These are phyloP conservation scores for Aphaenogaster rudis DNA, from an alignment of 1,140 invertebrate species.

Conservation along the genomic window DNA sequence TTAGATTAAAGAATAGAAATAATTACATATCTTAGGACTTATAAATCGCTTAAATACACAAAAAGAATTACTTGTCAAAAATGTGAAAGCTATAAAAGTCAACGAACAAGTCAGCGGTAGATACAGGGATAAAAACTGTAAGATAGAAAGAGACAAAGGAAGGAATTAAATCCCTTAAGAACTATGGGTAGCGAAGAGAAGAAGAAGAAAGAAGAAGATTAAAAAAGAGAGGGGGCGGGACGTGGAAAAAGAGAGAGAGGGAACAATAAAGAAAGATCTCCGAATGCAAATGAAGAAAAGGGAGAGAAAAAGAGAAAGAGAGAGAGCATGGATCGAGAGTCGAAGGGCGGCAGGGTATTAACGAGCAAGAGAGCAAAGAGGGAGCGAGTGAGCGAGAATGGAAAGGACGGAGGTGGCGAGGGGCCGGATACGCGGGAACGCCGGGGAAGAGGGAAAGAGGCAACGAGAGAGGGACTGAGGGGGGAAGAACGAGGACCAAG, in stretches of 20 bases:
- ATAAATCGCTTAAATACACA: not conserved
- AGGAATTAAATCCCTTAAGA: slow-evolving; percentile 58
- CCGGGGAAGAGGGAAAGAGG: slow-evolving; percentile 60
- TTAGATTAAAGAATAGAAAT: slow-evolving; percentile 32
- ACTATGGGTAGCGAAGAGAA: not conserved
- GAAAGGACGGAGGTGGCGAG: slow-evolving; percentile 38
- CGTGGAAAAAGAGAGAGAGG: not conserved
- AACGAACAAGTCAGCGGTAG: not conserved
- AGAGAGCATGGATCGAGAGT: slow-evolving; percentile 53
- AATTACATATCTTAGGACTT: slow-evolving; percentile 20
- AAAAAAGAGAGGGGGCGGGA: not conserved
- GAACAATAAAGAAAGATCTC: slow-evolving; percentile 53
- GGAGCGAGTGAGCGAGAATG: slow-evolving; percentile 42
- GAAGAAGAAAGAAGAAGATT: not conserved
- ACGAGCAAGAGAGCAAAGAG: slow-evolving; percentile 67
- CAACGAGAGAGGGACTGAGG: slow-evolving; percentile 64
- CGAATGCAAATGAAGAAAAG: slow-evolving; percentile 67
- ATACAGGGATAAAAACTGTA: slow-evolving; percentile 17
- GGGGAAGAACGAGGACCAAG: slow-evolving; percentile 71
- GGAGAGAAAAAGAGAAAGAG: slow-evolving; percentile 52
- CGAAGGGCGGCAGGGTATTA: slow-evolving; percentile 64
- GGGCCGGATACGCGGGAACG: slow-evolving; percentile 64
- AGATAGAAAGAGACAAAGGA: slow-evolving; percentile 53
- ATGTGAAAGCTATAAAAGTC: slow-evolving; percentile 19
- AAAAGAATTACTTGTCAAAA: slow-evolving; percentile 45